phyloP scores from a whole-genome alignment of 2,888 invertebrate species.

The Macroteleia sp. region DNA sequence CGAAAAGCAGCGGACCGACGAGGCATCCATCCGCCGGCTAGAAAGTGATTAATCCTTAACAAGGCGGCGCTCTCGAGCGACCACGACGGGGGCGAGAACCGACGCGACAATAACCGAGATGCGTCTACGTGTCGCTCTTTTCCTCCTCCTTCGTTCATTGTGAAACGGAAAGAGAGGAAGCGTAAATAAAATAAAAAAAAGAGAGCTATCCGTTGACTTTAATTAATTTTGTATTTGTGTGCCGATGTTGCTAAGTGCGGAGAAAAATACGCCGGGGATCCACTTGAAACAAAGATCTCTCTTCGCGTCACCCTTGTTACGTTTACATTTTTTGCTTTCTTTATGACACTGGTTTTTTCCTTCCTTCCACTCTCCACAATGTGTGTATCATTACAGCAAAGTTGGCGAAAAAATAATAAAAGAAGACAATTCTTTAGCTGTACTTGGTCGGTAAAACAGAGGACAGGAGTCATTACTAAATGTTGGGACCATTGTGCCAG shows the following conservation, averaged over 20 bases:
- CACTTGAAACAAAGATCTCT: constrained; percentile 71
- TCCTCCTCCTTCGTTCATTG: constrained; percentile 37
- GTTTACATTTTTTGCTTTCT: constrained; percentile 11
- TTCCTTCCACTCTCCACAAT: constrained; percentile 12
- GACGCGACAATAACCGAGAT: constrained; percentile 55
- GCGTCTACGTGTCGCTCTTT: constrained; percentile 21
- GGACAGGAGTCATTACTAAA: constrained; percentile 25
- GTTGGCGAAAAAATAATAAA: constrained; percentile 23
- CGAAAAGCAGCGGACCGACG: constrained; percentile 55
- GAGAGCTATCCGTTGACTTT: constrained; percentile 74
- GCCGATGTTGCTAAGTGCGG: constrained; percentile 49
- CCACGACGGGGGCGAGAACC: constrained; percentile 59
- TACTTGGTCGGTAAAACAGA: constrained; percentile 30
- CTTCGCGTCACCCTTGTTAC: constrained; percentile 10
- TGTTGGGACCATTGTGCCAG: neutral
- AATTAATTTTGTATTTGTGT: constrained; percentile 80
- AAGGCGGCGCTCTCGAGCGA: constrained; percentile 73
- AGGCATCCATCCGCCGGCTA: constrained; percentile 64
- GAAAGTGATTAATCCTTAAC: constrained; percentile 77
- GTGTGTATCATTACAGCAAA: constrained; percentile 36
- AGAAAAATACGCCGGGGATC: constrained; percentile 62
- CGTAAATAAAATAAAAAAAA: neutral
- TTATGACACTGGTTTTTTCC: constrained; percentile 2
- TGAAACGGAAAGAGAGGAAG: constrained; percentile 60
- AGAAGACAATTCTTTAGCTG: constrained; percentile 16